A percentile compares a stretch with the other conserved stretches of the same genome.
Evolutionary conservation across 2,797 vertebrate genomes (phyloP).

Genomic region (Rallus crepitans): DNA sequence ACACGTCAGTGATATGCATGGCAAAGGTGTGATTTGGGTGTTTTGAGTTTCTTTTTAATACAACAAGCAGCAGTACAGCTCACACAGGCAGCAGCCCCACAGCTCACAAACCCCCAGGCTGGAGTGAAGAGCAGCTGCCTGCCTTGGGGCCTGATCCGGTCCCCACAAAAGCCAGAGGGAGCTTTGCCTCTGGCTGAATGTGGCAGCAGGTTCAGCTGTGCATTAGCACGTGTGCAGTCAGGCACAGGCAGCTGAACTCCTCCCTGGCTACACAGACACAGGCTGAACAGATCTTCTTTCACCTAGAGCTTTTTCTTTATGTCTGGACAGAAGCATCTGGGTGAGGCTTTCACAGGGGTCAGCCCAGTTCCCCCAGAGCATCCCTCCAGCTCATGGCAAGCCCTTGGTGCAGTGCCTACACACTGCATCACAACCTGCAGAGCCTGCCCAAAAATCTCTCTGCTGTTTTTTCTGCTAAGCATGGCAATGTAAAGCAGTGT

Average conservation of each 20-base stretch:
- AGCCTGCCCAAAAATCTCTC: not conserved
- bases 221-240: fast-evolving
- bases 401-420: fast-evolving
- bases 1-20: fast-evolving
- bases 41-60: not conserved
- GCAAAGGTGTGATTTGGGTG: not conserved
- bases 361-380: not conserved
- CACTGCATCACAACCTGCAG: fast-evolving
- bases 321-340: not conserved
- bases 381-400: fast-evolving
- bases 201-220: not conserved
- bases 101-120: fast-evolving
- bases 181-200: not conserved
- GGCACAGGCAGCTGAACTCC: not conserved
- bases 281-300: not conserved
- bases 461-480: not conserved
- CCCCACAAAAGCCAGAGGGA: fast-evolving
- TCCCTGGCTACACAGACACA: fast-evolving
- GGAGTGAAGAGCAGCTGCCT: not conserved
- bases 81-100: not conserved
- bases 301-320: too few species aligned
- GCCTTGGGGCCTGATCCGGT: not conserved
- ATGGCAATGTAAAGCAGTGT: fast-evolving
- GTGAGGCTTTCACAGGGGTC: fast-evolving
- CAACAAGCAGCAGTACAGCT: not conserved